Conservation (phyloP, 2,113 vertebrate species). For the Nycticorax nycticorax region DNA sequence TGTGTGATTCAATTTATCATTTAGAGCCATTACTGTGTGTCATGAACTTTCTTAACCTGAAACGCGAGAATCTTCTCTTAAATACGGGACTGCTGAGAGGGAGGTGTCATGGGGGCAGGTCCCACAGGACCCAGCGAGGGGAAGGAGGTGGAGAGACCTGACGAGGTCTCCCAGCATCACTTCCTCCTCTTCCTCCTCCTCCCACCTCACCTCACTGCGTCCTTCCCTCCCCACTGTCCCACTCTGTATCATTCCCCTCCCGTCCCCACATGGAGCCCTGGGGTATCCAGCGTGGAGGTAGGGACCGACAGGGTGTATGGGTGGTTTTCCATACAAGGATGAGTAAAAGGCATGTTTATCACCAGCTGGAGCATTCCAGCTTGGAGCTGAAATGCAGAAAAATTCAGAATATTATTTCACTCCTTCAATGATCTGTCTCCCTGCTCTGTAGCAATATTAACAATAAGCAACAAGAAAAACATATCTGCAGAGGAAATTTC, state of each 20-base stretch:
- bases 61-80: conserved; percentile 49
- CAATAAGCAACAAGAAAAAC: not conserved
- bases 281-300: not conserved
- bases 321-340: not conserved
- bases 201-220: not conserved
- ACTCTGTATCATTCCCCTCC: not conserved
- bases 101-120: conserved; percentile 17
- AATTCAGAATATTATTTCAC: not conserved
- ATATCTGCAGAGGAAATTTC: conserved; percentile 25
- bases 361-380: not conserved
- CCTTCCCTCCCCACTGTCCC: not conserved
- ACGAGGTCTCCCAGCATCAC: not conserved
- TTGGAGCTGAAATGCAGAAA: not conserved
- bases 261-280: not conserved
- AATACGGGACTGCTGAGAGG: conserved; percentile 11
- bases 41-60: conserved; percentile 50
- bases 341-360: not conserved
- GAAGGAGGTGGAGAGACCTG: not conserved
- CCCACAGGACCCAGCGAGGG: not conserved
- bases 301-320: not conserved
- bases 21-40: conserved; percentile 56
- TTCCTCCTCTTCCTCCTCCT: not conserved
- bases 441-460: not conserved
- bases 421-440: not conserved
- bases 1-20: conserved; percentile 58